phyloP scores from a whole-genome alignment of 2,797 vertebrate genomes.

The Triplophysa bombifrons region DNA sequence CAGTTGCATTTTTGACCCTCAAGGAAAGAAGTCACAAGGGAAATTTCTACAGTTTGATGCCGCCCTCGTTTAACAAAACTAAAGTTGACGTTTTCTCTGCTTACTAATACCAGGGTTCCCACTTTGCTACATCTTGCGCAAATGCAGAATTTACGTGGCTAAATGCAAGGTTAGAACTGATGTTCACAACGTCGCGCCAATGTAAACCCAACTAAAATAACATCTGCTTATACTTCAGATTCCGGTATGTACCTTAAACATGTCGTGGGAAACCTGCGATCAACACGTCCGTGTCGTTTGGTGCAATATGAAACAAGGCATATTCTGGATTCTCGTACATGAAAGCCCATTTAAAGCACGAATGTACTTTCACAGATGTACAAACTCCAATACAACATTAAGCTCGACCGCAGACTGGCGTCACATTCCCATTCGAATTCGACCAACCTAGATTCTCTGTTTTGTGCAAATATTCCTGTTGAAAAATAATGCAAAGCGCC shows the following conservation, averaged over 20 bases:
- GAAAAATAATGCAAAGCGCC: neutral
- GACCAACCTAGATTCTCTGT: neutral
- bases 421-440: neutral
- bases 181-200: neutral
- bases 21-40: neutral
- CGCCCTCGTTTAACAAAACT: neutral
- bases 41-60: neutral
- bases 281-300: neutral
- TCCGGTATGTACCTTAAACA: neutral
- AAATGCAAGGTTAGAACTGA: neutral
- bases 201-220: neutral
- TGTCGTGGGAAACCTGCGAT: neutral
- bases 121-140: neutral
- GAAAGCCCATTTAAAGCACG: neutral
- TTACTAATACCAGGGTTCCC: neutral
- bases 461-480: slow-evolving; percentile 5
- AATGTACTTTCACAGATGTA: slow-evolving; percentile 18
- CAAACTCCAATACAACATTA: slow-evolving; percentile 7
- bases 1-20: neutral
- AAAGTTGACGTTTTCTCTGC: neutral
- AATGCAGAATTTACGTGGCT: neutral
- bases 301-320: slow-evolving; percentile 54
- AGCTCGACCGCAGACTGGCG: neutral
- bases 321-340: slow-evolving; percentile 37
- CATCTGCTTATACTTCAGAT: neutral